These are phyloP conservation scores for Rhea americana DNA, from an alignment of 2,113 vertebrate species.

Conservation along the genomic window DNA sequence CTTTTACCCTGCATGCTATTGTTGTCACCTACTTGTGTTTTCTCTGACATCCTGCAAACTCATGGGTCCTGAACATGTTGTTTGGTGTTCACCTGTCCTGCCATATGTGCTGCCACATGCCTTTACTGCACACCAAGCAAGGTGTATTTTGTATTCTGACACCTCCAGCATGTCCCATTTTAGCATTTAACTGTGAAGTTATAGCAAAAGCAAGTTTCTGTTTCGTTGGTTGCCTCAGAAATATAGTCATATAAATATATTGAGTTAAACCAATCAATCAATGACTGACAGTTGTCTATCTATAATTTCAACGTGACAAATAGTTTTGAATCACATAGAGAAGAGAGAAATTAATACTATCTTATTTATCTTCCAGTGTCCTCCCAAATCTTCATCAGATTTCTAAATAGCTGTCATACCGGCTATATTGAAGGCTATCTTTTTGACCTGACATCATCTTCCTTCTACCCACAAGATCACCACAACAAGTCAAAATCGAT, in stretches of 20 bases:
- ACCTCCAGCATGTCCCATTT: neutral
- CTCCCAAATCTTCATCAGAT: neutral
- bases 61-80: neutral
- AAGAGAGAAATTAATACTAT: neutral
- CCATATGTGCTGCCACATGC: neutral
- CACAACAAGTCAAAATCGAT: neutral
- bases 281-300: neutral
- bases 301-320: neutral
- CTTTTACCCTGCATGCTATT: neutral
- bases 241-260: neutral
- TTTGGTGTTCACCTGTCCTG: neutral
- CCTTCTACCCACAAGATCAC: neutral
- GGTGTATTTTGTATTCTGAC: neutral
- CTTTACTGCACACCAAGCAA: neutral
- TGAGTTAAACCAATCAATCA: neutral
- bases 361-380: neutral
- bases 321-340: neutral
- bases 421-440: neutral
- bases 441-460: neutral
- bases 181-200: neutral
- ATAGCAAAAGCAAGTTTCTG: neutral
- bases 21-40: slow-evolving; percentile 16
- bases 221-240: neutral
- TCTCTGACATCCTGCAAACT: neutral
- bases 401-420: neutral